These are phyloP conservation scores for Sebastes goodei DNA, from an alignment of 2,797 vertebrate genomes.

Conservation along the genomic window DNA sequence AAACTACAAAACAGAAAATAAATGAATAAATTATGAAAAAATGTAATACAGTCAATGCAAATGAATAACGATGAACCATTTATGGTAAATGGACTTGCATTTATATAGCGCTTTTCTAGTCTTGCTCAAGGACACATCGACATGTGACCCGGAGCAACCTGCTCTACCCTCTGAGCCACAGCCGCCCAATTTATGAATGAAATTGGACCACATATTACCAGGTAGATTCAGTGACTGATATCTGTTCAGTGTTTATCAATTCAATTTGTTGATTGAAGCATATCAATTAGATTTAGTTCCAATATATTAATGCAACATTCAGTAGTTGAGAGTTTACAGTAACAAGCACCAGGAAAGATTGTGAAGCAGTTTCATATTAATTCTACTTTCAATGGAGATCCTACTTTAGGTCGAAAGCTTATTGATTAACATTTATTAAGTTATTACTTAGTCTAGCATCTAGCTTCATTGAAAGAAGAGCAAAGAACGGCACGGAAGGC, in stretches of 20 bases:
- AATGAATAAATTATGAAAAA: not conserved
- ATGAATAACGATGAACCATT: not conserved
- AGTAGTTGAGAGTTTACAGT: not conserved
- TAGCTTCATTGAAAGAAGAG: no score
- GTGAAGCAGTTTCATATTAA: not conserved
- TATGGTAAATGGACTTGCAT: no score
- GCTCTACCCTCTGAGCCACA: no score
- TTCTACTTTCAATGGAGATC: not conserved
- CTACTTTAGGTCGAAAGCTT: not conserved
- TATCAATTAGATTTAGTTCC: not conserved
- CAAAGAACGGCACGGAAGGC: no score
- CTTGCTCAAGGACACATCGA: no score
- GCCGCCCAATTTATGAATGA: not conserved
- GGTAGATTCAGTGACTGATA: not conserved
- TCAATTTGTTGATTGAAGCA: not conserved
- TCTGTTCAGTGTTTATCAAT: not conserved
- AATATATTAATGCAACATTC: not conserved
- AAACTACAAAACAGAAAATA: not conserved
- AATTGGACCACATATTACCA: not conserved
- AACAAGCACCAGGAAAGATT: not conserved
- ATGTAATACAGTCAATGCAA: not conserved
- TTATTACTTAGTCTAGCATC: no score
- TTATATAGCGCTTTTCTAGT: no score
- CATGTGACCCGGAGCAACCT: no score
- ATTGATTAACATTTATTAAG: not conserved